Conservation (phyloP, 1,140 invertebrate genomes). For the Bombyx mori region DNA sequence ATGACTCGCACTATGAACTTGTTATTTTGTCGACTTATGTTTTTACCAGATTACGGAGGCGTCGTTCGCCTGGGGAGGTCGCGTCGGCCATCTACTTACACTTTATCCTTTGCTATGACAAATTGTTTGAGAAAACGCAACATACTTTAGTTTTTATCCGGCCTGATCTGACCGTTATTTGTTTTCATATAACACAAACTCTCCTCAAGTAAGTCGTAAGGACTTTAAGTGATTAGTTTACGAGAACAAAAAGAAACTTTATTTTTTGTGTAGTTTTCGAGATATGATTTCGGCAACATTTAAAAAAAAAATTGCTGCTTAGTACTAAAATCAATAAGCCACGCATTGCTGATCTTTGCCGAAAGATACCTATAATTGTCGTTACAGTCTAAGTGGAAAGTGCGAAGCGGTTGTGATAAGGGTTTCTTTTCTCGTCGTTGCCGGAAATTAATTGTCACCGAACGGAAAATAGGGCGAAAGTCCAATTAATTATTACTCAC, state of each 20-base stretch:
- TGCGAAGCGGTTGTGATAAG: conserved; percentile 57
- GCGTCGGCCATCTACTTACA: too few species aligned
- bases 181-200: too few species aligned
- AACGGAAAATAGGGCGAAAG: conserved; percentile 69
- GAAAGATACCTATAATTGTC: conserved; percentile 38
- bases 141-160: too few species aligned
- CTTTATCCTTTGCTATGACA: too few species aligned
- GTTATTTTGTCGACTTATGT: conserved; percentile 55
- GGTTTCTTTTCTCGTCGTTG: conserved; percentile 59
- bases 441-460: conserved; percentile 69
- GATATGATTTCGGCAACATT: too few species aligned
- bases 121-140: too few species aligned
- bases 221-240: too few species aligned
- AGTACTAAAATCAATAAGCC: too few species aligned
- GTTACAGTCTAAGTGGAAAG: conserved; percentile 40
- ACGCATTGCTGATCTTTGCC: conserved; percentile 16
- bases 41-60: conserved; percentile 41
- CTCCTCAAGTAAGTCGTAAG: too few species aligned
- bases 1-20: conserved; percentile 63
- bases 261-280: conserved; percentile 1
- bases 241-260: conserved; percentile 4
- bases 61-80: conserved; percentile 1
- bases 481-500: conserved; percentile 70
- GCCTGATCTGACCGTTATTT: too few species aligned
- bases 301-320: too few species aligned